Evolutionary conservation across 1,140 invertebrate genomes (phyloP), one percentile per base, ranked within the genome.

Genomic region (Drosophila nannoptera): DNA sequence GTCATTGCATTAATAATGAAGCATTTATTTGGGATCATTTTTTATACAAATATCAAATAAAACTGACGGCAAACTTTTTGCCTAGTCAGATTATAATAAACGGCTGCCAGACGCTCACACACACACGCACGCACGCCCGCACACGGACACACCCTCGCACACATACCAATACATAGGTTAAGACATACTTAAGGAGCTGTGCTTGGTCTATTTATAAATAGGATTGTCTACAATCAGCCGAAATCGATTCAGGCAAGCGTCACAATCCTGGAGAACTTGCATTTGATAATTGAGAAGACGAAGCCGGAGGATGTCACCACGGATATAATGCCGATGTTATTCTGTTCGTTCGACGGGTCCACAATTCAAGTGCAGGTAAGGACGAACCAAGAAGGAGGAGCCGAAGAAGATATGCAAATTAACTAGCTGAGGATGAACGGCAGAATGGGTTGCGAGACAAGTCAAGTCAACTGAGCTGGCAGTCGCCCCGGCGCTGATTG

Each of bases 341-440:
- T 96, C 90, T 94, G 92, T 61, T 95, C 96, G 22, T 95, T 99
- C 77, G 97, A 98, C 81, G 97, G 95, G 77, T 94, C 95, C 38
- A 97, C 95, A n/a, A 94, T 96, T 72, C 96, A 97, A 91, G 95
- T 98, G 63, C 96, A 98, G 94, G 97, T 98, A 90, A 89, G 88
- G 32, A 49, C n/a, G 33, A 48, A 50, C 33, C 48, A 48, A n/a
- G n/a, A n/a, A n/a, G n/a, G n/a, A n/a, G n/a, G n/a, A n/a, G 54
- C 29, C 42, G 42, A 33, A 53, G 29, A 49, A 62, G 70, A 61
- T 69, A 73, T 73, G 70, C 65, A 73, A 73, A 73, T 73, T 62
- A 72, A 54, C 42, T 29, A 58, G 64, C 42, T 22, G 36, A 36
- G 14, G 32, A 11, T 5, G n/a, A n/a, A n/a, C n/a, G 48, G 46